Evolutionary conservation across 2,113 vertebrate genomes (phyloP), one percentile per base, ranked within the genome.

Genomic region (Brachionichthys hirsutus): DNA sequence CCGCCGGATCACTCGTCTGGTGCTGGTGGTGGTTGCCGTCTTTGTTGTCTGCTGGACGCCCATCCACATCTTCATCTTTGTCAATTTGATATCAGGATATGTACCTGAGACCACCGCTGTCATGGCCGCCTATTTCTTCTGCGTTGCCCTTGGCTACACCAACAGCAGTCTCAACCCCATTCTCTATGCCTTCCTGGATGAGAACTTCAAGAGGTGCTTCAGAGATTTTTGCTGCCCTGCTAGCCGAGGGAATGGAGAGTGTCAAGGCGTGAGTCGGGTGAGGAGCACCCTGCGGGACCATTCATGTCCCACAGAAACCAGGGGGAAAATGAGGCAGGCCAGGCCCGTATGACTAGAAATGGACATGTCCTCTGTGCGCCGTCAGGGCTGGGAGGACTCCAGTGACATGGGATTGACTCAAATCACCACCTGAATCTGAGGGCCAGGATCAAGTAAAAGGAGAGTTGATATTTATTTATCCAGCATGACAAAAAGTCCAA

Each of bases 191-290:
- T 92, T 92, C 75, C 69, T 92, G 58, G 96, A 99, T 54, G 95
- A 98, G 80, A 99, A 99, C 82, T 99, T 99, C 85, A 99, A 98
- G 86, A 86, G 95, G 1, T 98, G 96, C 77, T 99, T 98, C 86
- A 92, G 93, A 70, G 95, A 99, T 88, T 98, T 98, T 73, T 99
- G 97, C 86, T 95, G 93, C 77, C 94, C 92, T 0, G 69, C 76
- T 1, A n/a, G 89, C 15, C 89, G 85, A 49, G 75, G 88, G 76
- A 87, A 87, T 16, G 38, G 91, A 68, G 93, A 94, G 30, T 82
- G 89, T 12, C 92, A 92, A 52, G 92, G 87, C 24, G 89, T 91
- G 41, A 94, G 85, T 64, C 89, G 93, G 61, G 92, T 95, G 61
- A 90, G 93, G 76, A 98, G 92, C 81, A 94, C 93, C 0, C 73